A percentile compares a stretch with the other conserved stretches of the same genome.
phyloP scores from a whole-genome alignment of 2,888 invertebrate genomes.

The Scaptomyza polygonia region DNA sequence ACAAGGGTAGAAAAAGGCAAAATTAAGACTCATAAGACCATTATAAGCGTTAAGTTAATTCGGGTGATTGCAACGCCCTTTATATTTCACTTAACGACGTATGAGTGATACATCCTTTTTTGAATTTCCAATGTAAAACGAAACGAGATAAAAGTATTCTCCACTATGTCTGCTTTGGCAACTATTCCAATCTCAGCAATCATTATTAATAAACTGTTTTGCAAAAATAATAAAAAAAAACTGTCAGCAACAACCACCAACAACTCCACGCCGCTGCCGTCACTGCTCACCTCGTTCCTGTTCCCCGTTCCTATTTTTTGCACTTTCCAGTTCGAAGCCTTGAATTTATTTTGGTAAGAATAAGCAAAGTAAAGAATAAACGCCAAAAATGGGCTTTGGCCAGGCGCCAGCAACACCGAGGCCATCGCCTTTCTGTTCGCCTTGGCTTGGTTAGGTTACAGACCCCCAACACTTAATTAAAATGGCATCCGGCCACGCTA shows the following conservation, averaged over 20 bases:
- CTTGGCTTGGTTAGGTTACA: constrained; percentile 37
- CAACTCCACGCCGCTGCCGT: constrained; percentile 43
- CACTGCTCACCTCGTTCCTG: constrained; percentile 16
- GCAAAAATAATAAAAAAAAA: constrained; percentile 72
- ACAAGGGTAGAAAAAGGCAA: constrained; percentile 8
- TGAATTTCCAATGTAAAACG: no score
- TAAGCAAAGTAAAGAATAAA: no score
- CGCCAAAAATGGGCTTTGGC: no score
- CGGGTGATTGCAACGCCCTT: constrained; percentile 9
- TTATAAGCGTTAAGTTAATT: no score
- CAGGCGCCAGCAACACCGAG: constrained; percentile 47
- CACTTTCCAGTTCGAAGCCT: no score
- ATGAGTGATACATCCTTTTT: no score
- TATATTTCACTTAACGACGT: no score
- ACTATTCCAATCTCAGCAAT: constrained; percentile 44
- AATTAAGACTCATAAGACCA: constrained; percentile 49
- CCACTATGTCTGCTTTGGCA: not conserved
- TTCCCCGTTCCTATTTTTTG: no score
- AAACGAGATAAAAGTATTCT: no score
- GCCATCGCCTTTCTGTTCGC: constrained; percentile 37
- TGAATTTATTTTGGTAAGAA: no score
- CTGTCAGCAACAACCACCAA: constrained; percentile 61
- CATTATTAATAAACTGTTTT: constrained; percentile 70
- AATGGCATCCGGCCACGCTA: constrained; percentile 67
- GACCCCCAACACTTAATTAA: constrained; percentile 73